phyloP scores from a whole-genome alignment of 2,113 vertebrate species.

The Clarias macrocephalus region DNA sequence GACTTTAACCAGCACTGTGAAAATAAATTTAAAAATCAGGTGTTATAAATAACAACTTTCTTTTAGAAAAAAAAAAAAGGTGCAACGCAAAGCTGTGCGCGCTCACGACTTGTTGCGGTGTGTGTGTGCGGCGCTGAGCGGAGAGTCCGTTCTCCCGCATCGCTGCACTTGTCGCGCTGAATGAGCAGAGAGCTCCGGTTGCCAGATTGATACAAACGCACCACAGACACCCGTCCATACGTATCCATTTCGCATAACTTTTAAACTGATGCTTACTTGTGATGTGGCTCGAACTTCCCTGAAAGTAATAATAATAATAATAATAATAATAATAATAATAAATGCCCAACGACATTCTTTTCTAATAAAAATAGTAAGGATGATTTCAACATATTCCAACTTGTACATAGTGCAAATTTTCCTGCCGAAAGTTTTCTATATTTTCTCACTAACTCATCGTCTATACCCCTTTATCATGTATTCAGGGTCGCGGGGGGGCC shows the following conservation, averaged over 20 bases:
- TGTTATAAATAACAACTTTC: no score
- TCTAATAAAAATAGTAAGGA: no score
- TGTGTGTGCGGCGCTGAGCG: constrained; percentile 40
- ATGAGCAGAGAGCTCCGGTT: constrained; percentile 53
- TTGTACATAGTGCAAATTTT: no score
- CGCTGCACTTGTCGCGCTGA: constrained; percentile 76
- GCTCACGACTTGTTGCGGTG: not conserved
- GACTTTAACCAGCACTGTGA: no score
- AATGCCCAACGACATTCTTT: not conserved
- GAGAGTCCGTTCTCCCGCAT: constrained; percentile 56
- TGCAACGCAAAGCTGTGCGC: no score
- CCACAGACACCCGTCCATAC: rapidly evolving
- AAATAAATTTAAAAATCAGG: not conserved
- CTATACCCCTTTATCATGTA: no score
- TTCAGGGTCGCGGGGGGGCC: no score
- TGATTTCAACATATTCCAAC: no score
- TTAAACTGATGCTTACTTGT: not conserved
- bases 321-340: no score
- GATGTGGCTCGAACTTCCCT: not conserved
- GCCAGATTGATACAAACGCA: not conserved
- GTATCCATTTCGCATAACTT: not conserved
- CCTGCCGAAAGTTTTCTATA: no score
- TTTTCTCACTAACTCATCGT: no score
- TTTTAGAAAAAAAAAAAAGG: not conserved
- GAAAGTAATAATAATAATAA: not conserved